phyloP scores from a whole-genome alignment of 2,888 invertebrate genomes.

The Alviniconcha strummeri region DNA sequence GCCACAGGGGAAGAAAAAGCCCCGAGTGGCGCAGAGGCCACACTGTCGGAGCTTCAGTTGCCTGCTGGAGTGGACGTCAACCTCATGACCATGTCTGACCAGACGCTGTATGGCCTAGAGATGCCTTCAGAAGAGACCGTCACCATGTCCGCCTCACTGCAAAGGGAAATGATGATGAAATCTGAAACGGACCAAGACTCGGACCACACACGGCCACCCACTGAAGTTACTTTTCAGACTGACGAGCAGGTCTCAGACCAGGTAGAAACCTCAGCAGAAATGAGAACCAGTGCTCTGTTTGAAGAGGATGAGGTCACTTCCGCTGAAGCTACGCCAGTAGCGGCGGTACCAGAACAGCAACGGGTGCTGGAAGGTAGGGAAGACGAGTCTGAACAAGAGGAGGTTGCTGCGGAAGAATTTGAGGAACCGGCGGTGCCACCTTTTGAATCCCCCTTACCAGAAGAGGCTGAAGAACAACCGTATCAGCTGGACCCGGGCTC shows the following conservation, averaged over 20 bases:
- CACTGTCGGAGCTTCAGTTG: constrained; percentile 48
- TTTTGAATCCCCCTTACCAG: constrained; percentile 20
- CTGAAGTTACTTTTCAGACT: constrained; percentile 41
- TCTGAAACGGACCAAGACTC: constrained; percentile 48
- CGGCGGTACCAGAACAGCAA: constrained; percentile 19
- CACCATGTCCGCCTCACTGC: constrained; percentile 47
- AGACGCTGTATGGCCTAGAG: constrained; percentile 73
- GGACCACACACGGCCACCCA: constrained; percentile 40
- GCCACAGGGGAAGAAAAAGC: constrained; percentile 16
- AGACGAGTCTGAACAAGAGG: constrained; percentile 15
- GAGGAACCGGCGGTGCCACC: constrained; percentile 35
- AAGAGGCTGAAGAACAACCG: constrained; percentile 33
- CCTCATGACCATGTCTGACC: constrained; percentile 60
- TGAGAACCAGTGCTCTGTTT: constrained; percentile 25
- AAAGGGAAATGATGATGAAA: constrained; percentile 41
- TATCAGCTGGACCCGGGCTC: constrained; percentile 44
- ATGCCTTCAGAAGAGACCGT: constrained; percentile 71
- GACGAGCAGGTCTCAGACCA: constrained; percentile 37
- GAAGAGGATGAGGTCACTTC: constrained; percentile 21
- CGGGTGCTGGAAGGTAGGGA: constrained; percentile 20
- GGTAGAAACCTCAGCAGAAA: constrained; percentile 25
- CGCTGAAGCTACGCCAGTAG: constrained; percentile 24
- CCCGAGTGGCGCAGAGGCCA: constrained; percentile 41
- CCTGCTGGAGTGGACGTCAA: constrained; percentile 48
- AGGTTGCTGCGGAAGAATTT: constrained; percentile 34